Conservation (phyloP, 2,888 invertebrate genomes). For the Therioaphis trifolii region DNA sequence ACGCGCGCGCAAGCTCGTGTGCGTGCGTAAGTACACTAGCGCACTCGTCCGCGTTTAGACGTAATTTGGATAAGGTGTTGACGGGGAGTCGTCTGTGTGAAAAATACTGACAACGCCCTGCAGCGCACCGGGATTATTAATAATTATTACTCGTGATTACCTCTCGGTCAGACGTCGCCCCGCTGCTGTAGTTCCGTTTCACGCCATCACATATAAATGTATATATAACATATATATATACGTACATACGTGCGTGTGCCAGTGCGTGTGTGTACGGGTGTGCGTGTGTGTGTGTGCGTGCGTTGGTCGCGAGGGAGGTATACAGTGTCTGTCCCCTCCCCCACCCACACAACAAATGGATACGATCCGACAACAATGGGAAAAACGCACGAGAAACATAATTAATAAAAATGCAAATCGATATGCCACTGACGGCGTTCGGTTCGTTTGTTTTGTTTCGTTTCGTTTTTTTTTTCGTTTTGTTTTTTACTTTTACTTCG, state of each 20-base stretch:
- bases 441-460: not conserved
- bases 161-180: constrained; percentile 61
- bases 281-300: not conserved
- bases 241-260: not conserved
- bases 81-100: constrained; percentile 60
- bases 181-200: constrained; percentile 50
- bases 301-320: constrained; percentile 9
- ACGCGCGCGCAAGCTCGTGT: not conserved
- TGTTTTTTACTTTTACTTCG: too few species aligned
- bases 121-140: constrained; percentile 56
- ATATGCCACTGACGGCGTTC: constrained; percentile 34
- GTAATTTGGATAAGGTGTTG: constrained; percentile 56
- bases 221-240: not conserved
- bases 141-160: constrained; percentile 59
- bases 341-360: not conserved
- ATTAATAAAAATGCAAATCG: constrained; percentile 62
- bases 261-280: too few species aligned
- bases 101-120: constrained; percentile 60
- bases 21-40: not conserved
- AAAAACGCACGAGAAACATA: constrained; percentile 42
- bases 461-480: not conserved
- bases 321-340: not conserved
- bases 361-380: constrained; percentile 41
- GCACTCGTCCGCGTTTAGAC: not conserved
- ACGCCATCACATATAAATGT: constrained; percentile 21